A percentile compares a stretch with the other conserved stretches of the same genome.
phyloP scores from a whole-genome alignment of 2,888 invertebrate species.

The Megamerina dolium region DNA sequence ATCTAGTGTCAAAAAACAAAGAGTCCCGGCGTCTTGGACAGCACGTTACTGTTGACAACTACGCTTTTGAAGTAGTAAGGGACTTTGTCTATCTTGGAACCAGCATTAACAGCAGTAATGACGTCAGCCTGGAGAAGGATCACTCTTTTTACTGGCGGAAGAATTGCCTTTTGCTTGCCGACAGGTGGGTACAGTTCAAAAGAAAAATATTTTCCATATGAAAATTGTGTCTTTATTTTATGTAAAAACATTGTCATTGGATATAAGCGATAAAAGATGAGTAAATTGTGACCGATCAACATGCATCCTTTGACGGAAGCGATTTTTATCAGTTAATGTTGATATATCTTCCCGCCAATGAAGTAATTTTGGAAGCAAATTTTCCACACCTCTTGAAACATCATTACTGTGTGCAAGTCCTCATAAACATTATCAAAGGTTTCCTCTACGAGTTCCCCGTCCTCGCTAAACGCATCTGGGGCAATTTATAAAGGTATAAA shows the following conservation, averaged over 20 bases:
- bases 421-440: conserved; percentile 10
- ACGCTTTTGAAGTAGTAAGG: too few species aligned
- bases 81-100: too few species aligned
- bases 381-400: conserved; percentile 11
- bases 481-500: too few species aligned
- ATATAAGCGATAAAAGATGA: conserved; percentile 10
- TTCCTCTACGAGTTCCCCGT: conserved; percentile 7
- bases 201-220: too few species aligned
- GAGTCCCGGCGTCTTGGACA: too few species aligned
- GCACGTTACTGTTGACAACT: too few species aligned
- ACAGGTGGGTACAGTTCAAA: too few species aligned
- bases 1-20: too few species aligned
- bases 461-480: conserved; percentile 10
- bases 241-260: conserved; percentile 9
- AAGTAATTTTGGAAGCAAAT: conserved; percentile 10
- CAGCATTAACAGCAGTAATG: too few species aligned
- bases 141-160: too few species aligned
- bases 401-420: conserved; percentile 9
- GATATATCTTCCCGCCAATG: conserved; percentile 13
- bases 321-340: conserved; percentile 12
- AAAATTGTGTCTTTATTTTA: conserved; percentile 12
- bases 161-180: too few species aligned
- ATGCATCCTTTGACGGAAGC: conserved; percentile 16
- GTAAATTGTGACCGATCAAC: conserved; percentile 11
- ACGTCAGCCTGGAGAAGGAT: too few species aligned